Evolutionary conservation across 2,888 invertebrate genomes (phyloP).

Genomic region (Brachyptera putata): DNA sequence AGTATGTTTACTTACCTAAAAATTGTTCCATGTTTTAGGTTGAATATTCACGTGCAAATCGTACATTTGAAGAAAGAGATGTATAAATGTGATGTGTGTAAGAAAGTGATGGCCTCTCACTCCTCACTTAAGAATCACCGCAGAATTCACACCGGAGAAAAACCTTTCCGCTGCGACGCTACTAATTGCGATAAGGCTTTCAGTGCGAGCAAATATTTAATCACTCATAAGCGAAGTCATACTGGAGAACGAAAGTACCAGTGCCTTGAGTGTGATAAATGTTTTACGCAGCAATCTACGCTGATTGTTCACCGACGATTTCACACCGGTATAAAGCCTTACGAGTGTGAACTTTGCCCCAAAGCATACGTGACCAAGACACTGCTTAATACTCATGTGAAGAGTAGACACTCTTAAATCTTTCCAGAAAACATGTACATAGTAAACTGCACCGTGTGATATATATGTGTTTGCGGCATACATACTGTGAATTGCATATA

Average conservation of each 20-base stretch:
- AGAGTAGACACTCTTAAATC: constrained; percentile 11
- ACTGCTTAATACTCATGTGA: constrained; percentile 23
- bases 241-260: constrained; percentile 53
- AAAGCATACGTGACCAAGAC: constrained; percentile 25
- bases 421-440: no score
- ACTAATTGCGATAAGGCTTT: constrained; percentile 24
- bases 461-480: no score
- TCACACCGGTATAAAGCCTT: constrained; percentile 25
- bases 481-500: no score
- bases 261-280: constrained; percentile 49
- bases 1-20: no score
- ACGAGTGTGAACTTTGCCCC: constrained; percentile 21
- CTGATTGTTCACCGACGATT: constrained; percentile 26
- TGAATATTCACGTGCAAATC: no score
- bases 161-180: constrained; percentile 25
- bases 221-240: constrained; percentile 46
- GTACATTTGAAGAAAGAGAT: no score
- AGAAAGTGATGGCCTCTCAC: constrained; percentile 31
- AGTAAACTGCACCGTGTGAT: no score
- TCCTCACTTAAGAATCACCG: constrained; percentile 32
- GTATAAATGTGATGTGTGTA: constrained; percentile 33
- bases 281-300: constrained; percentile 28
- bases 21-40: no score
- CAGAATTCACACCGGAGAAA: constrained; percentile 33
- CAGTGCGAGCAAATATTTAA: constrained; percentile 46